A percentile compares a stretch with the other conserved stretches of the same genome.
Conservation (phyloP, 2,888 invertebrate species). For the Micropterix aruncella region DNA sequence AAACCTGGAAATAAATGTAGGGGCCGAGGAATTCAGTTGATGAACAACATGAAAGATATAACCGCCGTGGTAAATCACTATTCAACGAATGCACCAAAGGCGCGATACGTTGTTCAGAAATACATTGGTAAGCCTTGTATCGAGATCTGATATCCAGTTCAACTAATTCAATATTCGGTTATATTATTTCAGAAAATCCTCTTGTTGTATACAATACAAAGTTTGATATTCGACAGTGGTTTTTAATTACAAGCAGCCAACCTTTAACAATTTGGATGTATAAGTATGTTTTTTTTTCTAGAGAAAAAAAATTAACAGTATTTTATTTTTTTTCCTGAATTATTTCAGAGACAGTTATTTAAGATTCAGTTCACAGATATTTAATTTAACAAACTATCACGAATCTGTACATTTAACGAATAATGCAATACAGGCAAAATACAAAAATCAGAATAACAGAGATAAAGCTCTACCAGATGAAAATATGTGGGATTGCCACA, state of each 20-base stretch:
- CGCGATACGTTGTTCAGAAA: constrained; percentile 86
- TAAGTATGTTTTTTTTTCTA: too few relatives aligned
- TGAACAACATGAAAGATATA: constrained; percentile 78
- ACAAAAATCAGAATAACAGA: constrained; percentile 53
- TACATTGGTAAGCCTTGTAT: constrained; percentile 95
- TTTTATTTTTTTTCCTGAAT: too few relatives aligned
- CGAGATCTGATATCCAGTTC: too few relatives aligned
- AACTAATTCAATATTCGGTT: constrained; percentile 1
- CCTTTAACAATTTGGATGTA: constrained; percentile 90
- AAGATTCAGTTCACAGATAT: constrained; percentile 83
- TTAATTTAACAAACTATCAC: constrained; percentile 74
- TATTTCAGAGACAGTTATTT: constrained; percentile 71
- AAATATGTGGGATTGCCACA: constrained; percentile 91
- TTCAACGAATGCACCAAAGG: constrained; percentile 39
- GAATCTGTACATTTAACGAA: constrained; percentile 90
- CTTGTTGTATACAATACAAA: constrained; percentile 81
- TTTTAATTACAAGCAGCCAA: constrained; percentile 79
- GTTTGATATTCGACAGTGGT: constrained; percentile 94
- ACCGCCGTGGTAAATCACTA: constrained; percentile 55
- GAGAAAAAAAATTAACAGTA: too few relatives aligned
- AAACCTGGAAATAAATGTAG: constrained; percentile 91
- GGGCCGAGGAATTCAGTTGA: constrained; percentile 77
- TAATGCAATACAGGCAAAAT: constrained; percentile 85
- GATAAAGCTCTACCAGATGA: constrained; percentile 70
- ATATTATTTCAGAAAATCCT: constrained; percentile 58